These are phyloP conservation scores for Phania funesta DNA, from an alignment of 2,888 invertebrate genomes.

Conservation along the genomic window DNA sequence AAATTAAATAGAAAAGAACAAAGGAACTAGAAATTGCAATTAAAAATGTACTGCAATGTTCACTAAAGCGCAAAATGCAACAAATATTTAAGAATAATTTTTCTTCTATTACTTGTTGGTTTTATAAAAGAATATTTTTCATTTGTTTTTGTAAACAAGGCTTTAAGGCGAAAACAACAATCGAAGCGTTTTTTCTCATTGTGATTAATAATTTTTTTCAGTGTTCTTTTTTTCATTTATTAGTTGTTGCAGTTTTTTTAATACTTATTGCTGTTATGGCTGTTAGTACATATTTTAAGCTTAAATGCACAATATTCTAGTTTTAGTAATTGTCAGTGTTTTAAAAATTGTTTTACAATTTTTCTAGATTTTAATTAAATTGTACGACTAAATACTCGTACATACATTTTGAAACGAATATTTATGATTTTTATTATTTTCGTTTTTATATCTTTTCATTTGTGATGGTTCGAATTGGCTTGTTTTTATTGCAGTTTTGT, in stretches of 20 bases:
- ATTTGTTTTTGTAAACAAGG: constrained; percentile 27
- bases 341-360: not conserved
- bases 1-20: not conserved
- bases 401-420: too few relatives aligned
- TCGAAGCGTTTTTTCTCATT: constrained; percentile 66
- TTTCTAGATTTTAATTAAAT: constrained; percentile 11
- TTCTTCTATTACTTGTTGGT: constrained; percentile 13
- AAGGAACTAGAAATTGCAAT: constrained; percentile 45
- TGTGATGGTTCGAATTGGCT: constrained; percentile 43
- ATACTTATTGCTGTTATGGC: constrained; percentile 27
- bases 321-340: constrained; percentile 59
- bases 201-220: constrained; percentile 38
- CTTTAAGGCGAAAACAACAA: constrained; percentile 1
- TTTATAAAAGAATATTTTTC: constrained; percentile 36
- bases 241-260: constrained; percentile 37
- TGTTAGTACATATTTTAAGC: constrained; percentile 58
- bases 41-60: constrained; percentile 59
- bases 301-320: constrained; percentile 65
- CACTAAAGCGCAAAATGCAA: constrained; percentile 67
- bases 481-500: constrained; percentile 36
- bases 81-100: constrained; percentile 55
- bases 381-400: constrained; percentile 24
- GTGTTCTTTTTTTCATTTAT: not conserved
- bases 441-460: constrained; percentile 9
- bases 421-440: not conserved